phyloP scores from a whole-genome alignment of 2,113 vertebrate genomes.

The Myxocyprinus asiaticus region DNA sequence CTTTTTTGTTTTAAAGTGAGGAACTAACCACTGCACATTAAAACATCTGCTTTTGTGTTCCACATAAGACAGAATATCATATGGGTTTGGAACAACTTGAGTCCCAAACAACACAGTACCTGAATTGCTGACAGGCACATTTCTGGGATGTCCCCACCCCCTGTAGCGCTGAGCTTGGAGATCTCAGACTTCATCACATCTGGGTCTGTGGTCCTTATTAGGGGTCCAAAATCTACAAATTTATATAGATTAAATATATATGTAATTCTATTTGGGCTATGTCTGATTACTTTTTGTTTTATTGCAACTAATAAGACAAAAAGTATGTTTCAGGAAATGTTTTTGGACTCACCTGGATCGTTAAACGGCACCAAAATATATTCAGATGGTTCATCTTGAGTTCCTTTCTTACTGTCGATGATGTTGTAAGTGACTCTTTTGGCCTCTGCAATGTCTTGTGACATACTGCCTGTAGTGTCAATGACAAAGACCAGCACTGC shows the following conservation, averaged over 20 bases:
- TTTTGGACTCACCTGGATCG: constrained; percentile 64
- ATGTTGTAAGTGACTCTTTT: constrained; percentile 56
- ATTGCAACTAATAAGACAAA: too few species aligned
- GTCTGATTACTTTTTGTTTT: too few species aligned
- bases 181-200: constrained; percentile 70
- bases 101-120: constrained; percentile 64
- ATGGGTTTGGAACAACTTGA: too few species aligned
- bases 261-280: too few species aligned
- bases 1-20: too few species aligned
- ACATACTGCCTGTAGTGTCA: constrained; percentile 76
- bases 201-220: constrained; percentile 64
- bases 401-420: constrained; percentile 71
- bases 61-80: too few species aligned
- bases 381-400: constrained; percentile 74
- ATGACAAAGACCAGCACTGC: constrained; percentile 75
- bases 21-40: too few species aligned
- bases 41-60: too few species aligned
- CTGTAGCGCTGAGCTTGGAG: constrained; percentile 22
- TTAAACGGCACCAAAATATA: constrained; percentile 79
- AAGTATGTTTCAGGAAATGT: too few species aligned
- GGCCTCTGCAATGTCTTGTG: constrained; percentile 66
- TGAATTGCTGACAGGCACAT: constrained; percentile 76
- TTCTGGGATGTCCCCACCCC: constrained; percentile 73
- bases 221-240: constrained; percentile 69
- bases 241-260: background rate